phyloP scores from a whole-genome alignment of 2,113 vertebrate genomes.

The Acrocephalus arundinaceus region DNA sequence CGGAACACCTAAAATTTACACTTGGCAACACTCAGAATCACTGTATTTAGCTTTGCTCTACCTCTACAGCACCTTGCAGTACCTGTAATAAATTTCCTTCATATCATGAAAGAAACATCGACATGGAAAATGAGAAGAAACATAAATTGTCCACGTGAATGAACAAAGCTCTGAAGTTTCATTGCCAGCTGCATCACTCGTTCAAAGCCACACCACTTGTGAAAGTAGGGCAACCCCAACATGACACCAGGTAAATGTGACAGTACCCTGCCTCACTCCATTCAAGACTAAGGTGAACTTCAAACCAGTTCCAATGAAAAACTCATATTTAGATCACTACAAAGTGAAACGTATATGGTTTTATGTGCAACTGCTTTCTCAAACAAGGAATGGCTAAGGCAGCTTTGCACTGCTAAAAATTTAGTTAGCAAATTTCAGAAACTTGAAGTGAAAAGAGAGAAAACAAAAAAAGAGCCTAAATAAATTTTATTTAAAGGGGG shows the following conservation, averaged over 20 bases:
- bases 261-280: background rate
- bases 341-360: background rate
- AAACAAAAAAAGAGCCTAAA: background rate
- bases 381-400: background rate
- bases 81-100: background rate
- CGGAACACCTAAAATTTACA: background rate
- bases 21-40: background rate
- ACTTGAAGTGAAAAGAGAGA: background rate
- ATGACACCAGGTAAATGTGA: background rate
- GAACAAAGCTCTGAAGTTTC: background rate
- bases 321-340: background rate
- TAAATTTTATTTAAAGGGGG: background rate
- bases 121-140: background rate
- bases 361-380: background rate
- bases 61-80: background rate
- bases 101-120: background rate
- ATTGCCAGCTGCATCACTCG: rapidly evolving
- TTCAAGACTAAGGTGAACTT: background rate
- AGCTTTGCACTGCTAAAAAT: background rate
- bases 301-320: background rate
- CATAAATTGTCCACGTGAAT: background rate
- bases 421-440: background rate
- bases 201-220: background rate
- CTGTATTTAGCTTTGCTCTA: background rate
- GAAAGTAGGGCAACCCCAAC: background rate